Evolutionary conservation across 2,113 vertebrate species (phyloP), one percentile per base, ranked within the genome.

Genomic region (Pica pica): DNA sequence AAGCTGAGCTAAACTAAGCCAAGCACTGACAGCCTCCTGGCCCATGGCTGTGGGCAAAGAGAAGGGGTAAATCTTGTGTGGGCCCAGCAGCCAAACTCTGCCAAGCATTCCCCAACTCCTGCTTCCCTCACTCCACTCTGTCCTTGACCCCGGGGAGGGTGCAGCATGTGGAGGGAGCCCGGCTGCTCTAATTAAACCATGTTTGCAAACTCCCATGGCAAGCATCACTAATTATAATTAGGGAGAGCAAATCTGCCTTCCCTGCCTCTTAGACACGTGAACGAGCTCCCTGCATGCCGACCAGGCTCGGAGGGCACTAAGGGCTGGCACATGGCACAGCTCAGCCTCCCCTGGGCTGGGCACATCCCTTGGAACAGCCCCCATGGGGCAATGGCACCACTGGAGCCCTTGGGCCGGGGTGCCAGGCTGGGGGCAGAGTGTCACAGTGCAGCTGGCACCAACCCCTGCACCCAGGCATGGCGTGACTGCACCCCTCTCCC

Each of bases 181-280:
- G 10, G 61, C 90, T 93, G 95, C 69, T 94, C 82, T 96, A 94
- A 96, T 94, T 96, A 97, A 95, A 91, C 87, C 70, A 20, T 94
- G 85, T 95, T 97, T 96, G 93, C 92, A 89, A 93, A 95, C 92
- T 96, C 95, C 87, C 84, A 33, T 90, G 94, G 87, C 76, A 96
- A 97, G 93, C 93, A 87, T 87, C 41, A 33, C 92, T 93, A 95
- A 94, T 97, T 96, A 85, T 90, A 95, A 97, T 96, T 93, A 96
- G 67, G 87, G 59, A 94, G 88, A 95, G 83, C 49, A 90, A 83
- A 65, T 88, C 67, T 86, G 92, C 82, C 42, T 67, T 83, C 73
- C 57, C 37, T 87, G 85, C 75, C 88, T 89, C 84, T 77, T 57
- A 67, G 77, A 87, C 74, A 87, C 0, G 2, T 89, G 95, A 96